Evolutionary conservation across 1,140 invertebrate genomes (phyloP).

Genomic region (Cyrtorhinus lividipennis): DNA sequence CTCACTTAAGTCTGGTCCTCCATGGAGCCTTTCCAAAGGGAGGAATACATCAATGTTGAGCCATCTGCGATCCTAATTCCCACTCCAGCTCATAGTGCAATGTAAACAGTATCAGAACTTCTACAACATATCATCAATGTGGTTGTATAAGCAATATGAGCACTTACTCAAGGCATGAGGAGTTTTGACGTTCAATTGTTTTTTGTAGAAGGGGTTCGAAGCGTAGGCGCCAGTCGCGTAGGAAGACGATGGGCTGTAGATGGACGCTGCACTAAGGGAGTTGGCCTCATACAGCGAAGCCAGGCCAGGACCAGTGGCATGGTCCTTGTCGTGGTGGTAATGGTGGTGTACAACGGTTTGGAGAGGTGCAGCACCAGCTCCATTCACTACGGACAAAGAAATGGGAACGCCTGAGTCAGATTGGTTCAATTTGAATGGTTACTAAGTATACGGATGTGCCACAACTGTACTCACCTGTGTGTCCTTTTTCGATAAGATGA

Average conservation of each 20-base stretch:
- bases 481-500: constrained; percentile 15
- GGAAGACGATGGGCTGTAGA: constrained; percentile 15
- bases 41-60: too few relatives aligned
- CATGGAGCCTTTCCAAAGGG: too few relatives aligned
- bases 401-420: too few relatives aligned
- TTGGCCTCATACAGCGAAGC: constrained; percentile 12
- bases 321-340: constrained; percentile 43
- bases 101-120: too few relatives aligned
- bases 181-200: constrained; percentile 37
- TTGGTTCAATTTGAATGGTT: too few relatives aligned
- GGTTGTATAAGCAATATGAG: too few relatives aligned
- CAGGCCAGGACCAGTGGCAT: constrained; percentile 14
- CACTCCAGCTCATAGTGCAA: too few relatives aligned
- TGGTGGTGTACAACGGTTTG: constrained; percentile 73
- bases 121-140: too few relatives aligned
- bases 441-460: too few relatives aligned
- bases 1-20: too few relatives aligned
- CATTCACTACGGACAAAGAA: constrained; percentile 18
- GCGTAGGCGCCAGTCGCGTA: constrained; percentile 9
- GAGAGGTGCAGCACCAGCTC: constrained; percentile 21
- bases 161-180: constrained; percentile 12
- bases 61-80: too few relatives aligned
- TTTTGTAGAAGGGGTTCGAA: constrained; percentile 41
- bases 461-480: too few relatives aligned
- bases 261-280: constrained; percentile 10